A percentile compares a stretch with the other conserved stretches of the same genome.
phyloP scores from a whole-genome alignment of 2,888 invertebrate species.

The Eupithecia subfuscata region DNA sequence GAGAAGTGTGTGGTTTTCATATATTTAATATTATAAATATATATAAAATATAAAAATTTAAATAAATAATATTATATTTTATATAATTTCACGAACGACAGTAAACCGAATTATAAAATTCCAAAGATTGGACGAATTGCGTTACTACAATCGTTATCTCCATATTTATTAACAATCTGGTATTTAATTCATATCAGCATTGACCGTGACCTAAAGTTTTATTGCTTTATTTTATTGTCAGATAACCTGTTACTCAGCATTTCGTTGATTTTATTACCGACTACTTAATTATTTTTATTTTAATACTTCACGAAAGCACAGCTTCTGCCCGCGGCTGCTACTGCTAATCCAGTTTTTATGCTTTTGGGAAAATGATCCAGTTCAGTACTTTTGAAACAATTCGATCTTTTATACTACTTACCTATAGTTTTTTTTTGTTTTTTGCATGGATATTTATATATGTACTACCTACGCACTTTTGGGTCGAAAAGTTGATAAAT shows the following conservation, averaged over 20 bases:
- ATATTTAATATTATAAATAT: too few relatives aligned
- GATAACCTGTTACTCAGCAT: slow-evolving; percentile 7
- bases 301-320: background rate
- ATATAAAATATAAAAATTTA: too few relatives aligned
- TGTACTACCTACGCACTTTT: too few relatives aligned
- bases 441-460: too few relatives aligned
- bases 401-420: too few relatives aligned
- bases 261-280: background rate
- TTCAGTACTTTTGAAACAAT: too few relatives aligned
- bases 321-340: background rate
- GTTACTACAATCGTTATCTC: background rate
- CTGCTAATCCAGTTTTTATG: background rate
- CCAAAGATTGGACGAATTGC: background rate
- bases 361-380: too few relatives aligned
- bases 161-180: background rate
- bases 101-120: background rate
- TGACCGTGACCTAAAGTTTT: slow-evolving; percentile 11
- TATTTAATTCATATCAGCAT: background rate
- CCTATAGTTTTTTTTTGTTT: too few relatives aligned
- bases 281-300: background rate
- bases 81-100: too few relatives aligned
- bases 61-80: too few relatives aligned
- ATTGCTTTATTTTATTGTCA: slow-evolving; percentile 12
- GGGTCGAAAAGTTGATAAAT: too few relatives aligned
- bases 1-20: too few relatives aligned